Base-by-base conservation (phyloP, 2,113 vertebrate genomes). In the Forbesichthys agassizii region DNA sequence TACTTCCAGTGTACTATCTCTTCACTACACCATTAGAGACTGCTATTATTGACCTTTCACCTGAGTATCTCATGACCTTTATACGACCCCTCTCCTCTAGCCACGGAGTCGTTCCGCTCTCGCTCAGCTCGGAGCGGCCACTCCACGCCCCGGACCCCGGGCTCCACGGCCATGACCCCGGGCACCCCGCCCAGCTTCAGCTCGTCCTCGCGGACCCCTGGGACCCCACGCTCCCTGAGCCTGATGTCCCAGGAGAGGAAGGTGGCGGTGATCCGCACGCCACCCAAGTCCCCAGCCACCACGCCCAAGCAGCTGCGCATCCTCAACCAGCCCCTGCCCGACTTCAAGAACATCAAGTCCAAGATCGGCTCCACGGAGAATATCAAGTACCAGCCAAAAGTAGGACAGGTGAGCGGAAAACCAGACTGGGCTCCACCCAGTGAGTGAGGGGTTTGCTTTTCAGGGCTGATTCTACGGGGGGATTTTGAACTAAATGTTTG, bases 331-430 rank as follows among this genome's bases (percentile, higher is more conserved):
- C 97, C 98, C 13, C 91, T 98, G 77, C 98, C 98, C n/a, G 97
- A 99, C 89, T 94, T 98, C 86, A 99, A 98, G 92, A 98, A 97
- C 2, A 74, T 99, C 92, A 96, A 91, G 82, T 98, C 98, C 84
- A 99, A 99, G 93, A 96, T 99, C 3, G 96, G 98, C 73, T 99
- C 98, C 56, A 99, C 91, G 10, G 98, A 99, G 47, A 99, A 99
- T 75, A 98, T 99, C 89, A 99, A 95, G 86, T 98, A 99, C 86
- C 97, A 99, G 88, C 98, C 98, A 12, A 98, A 97, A 92, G 96
- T 95, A 55, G 98, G 98, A 2, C 97, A 99, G 96, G 97, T 96
- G 92, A 94, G 27, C 58, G 48, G 3, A 53, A 12, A 62, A 42
- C 7, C 27, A 27, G 27, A 3, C 27, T 27, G 27, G 2, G 27